phyloP scores from a whole-genome alignment of 2,113 vertebrate genomes.

The Budorcas taxicolor region DNA sequence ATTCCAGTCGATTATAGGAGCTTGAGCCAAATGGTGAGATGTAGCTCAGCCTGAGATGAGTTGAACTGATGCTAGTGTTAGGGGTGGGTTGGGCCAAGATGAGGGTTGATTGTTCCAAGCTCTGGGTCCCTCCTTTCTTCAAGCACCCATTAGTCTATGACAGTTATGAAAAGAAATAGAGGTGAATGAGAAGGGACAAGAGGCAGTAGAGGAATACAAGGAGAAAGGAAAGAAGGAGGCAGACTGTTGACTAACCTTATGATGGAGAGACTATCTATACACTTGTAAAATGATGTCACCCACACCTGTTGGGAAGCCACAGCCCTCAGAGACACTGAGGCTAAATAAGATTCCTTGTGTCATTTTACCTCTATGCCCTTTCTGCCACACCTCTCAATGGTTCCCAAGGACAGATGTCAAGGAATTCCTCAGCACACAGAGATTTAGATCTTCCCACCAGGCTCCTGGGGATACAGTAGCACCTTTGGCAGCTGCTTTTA shows the following conservation, averaged over 20 bases:
- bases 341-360: neutral
- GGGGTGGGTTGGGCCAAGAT: neutral
- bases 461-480: conserved; percentile 52
- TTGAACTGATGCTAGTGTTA: conserved; percentile 23
- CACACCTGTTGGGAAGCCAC: conserved; percentile 31
- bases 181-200: neutral
- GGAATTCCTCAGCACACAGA: conserved; percentile 35
- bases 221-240: conserved; percentile 14
- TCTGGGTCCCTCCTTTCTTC: conserved; percentile 46
- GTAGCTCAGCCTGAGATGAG: conserved; percentile 54
- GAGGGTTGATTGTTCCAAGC: conserved; percentile 23
- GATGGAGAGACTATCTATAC: neutral
- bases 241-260: conserved; percentile 13
- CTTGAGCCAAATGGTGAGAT: conserved; percentile 48
- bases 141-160: conserved; percentile 55
- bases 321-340: neutral
- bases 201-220: neutral
- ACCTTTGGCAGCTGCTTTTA: conserved; percentile 58
- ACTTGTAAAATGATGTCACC: conserved; percentile 14
- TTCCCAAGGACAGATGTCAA: conserved; percentile 34
- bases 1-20: conserved; percentile 61
- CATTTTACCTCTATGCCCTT: neutral
- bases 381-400: neutral
- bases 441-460: conserved; percentile 15
- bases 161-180: conserved; percentile 44